Percentiles rank a stretch among this genome's conserved stretches.
These are phyloP conservation scores for Adelphocoris suturalis DNA, from an alignment of 2,888 invertebrate genomes.

Conservation along the genomic window DNA sequence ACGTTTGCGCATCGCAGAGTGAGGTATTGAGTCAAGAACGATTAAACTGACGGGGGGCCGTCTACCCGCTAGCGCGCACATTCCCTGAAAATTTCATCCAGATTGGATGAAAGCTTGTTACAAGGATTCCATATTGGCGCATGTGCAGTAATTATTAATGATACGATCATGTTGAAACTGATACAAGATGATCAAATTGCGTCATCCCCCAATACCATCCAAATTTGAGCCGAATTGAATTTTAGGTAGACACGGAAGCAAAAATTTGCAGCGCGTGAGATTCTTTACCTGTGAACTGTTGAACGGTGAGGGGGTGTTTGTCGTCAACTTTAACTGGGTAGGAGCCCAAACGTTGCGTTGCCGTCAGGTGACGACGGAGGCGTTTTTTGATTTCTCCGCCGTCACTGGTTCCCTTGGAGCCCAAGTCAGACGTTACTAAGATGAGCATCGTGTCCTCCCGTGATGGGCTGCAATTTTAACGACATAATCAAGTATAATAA, in stretches of 20 bases:
- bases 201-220: too few species aligned
- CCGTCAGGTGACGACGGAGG: background rate
- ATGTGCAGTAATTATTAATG: too few species aligned
- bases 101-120: too few species aligned
- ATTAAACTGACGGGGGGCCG: too few species aligned
- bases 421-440: constrained; percentile 51
- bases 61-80: too few species aligned
- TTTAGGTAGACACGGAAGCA: background rate
- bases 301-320: constrained; percentile 45
- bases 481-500: background rate
- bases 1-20: too few species aligned
- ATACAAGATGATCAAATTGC: too few species aligned
- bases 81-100: too few species aligned
- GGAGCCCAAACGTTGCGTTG: background rate
- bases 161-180: too few species aligned
- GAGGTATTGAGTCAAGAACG: too few species aligned
- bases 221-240: too few species aligned
- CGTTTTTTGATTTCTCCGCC: background rate
- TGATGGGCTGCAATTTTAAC: constrained; percentile 17
- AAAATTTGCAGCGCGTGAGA: background rate
- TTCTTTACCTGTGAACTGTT: constrained; percentile 59
- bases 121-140: too few species aligned
- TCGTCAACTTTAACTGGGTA: constrained; percentile 48
- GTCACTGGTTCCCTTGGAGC: constrained; percentile 47
- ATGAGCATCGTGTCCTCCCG: constrained; percentile 44